Evolutionary conservation across 1,140 invertebrate species (phyloP), one percentile per base, ranked within the genome.

Genomic region (Pachypeltis micranthus): DNA sequence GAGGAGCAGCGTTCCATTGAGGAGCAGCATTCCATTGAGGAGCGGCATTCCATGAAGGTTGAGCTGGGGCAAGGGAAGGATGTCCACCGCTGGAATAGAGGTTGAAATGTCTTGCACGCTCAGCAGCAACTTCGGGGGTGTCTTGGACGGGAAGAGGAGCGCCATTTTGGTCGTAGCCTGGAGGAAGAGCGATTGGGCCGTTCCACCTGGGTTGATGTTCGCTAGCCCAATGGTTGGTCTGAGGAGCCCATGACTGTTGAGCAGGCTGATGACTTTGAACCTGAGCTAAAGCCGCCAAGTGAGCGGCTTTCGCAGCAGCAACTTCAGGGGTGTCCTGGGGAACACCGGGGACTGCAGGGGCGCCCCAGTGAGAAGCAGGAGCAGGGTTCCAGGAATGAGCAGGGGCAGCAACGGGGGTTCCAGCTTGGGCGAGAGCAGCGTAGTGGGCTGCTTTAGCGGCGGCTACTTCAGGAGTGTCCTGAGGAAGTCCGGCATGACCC

Each of bases 391-490:
- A 75, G 65, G 76, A 73, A 28, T 34, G 51, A 29, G 47, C 59
- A 23, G 39, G 44, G 44, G 39, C 47, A 76, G 71, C 78, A 78
- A 68, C 74, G 66, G 66, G 76, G 76, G 14, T 23, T 2, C 21
- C 59, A 27, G 34, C 34, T 25, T 62, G 26, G 66, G 77, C 72
- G 68, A 81, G 79, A 64, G 78, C 80, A 57, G 78, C 77, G 67
- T 78, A 77, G 68, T 82, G 81, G 12, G 72, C 77, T n/a, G 78
- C 78, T 69, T 81, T 80, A 56, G 81, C 81, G 47, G 77, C 78
- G 56, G 78, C 77, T 4, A 82, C 80, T 72, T 81, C 81, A 44
- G 79, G 78, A 0, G 81, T 81, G 64, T 82, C 81, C 16, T 69
- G 61, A 7, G 72, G 71, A 12, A 65, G 66, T n/a, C 73, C 72